Percentiles rank a stretch among this genome's conserved stretches.
Evolutionary conservation across 1,140 invertebrate genomes (phyloP).

Genomic region (Drosophila burlai): DNA sequence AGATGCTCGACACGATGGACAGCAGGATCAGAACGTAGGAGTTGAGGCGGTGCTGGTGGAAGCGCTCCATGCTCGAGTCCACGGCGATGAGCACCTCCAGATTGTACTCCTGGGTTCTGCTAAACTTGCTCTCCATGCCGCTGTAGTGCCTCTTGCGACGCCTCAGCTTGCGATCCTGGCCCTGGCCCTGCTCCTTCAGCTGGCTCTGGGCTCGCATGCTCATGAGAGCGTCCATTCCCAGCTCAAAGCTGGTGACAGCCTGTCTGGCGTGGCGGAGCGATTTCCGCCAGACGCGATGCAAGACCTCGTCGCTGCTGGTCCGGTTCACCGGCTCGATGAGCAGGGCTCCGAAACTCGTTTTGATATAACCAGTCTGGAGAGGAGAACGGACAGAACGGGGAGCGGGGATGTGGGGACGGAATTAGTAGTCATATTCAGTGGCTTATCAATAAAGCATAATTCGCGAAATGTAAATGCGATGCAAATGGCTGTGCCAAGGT

Average conservation of each 20-base stretch:
- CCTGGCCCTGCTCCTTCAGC: slow-evolving; percentile 20
- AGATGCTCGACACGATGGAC: slow-evolving; percentile 92
- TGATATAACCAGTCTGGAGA: slow-evolving; percentile 88
- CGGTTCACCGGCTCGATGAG: slow-evolving; percentile 88
- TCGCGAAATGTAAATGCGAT: slow-evolving; percentile 64
- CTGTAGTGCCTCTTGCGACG: slow-evolving; percentile 83
- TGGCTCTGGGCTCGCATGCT: slow-evolving; percentile 9
- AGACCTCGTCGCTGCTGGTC: slow-evolving; percentile 75
- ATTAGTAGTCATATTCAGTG: slow-evolving; percentile 77
- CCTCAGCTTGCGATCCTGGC: slow-evolving; percentile 29
- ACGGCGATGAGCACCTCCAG: slow-evolving; percentile 93
- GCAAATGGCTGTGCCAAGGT: slow-evolving; percentile 63
- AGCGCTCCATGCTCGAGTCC: slow-evolving; percentile 91
- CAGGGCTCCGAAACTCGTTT: slow-evolving; percentile 87
- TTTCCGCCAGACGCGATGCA: slow-evolving; percentile 80
- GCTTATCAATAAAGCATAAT: slow-evolving; percentile 75
- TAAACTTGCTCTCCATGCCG: slow-evolving; percentile 31
- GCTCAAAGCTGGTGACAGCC: slow-evolving; percentile 72
- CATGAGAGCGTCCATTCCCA: slow-evolving; percentile 64
- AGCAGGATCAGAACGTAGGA: slow-evolving; percentile 92
- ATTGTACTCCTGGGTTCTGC: slow-evolving; percentile 87
- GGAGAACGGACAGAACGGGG: slow-evolving; percentile 1
- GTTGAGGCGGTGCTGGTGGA: slow-evolving; percentile 87
- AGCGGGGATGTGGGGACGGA: slow-evolving; percentile 8
- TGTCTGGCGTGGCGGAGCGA: slow-evolving; percentile 79